Conservation (phyloP, 2,888 invertebrate species). For the Tillus elongatus region DNA sequence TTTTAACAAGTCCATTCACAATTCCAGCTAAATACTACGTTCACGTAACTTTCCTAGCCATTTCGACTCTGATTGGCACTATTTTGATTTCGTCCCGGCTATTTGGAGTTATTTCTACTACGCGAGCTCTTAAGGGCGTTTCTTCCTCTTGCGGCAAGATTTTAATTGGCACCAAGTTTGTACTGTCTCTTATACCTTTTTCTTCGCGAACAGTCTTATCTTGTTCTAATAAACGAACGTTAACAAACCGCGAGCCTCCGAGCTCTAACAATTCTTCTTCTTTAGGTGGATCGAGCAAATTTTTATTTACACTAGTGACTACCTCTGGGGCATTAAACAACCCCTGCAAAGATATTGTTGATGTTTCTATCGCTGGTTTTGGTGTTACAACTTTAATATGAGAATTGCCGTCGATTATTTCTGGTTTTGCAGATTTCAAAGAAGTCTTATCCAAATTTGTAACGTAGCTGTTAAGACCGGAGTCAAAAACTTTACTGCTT, state of each 20-base stretch:
- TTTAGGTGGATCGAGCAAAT: conserved; percentile 12
- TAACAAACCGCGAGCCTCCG: conserved; percentile 35
- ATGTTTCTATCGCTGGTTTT: conserved; percentile 45
- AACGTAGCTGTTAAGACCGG: conserved; percentile 21
- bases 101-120: conserved; percentile 36
- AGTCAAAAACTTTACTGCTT: conserved; percentile 40
- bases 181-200: conserved; percentile 19
- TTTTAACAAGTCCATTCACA: no score
- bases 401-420: conserved; percentile 36
- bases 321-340: conserved; percentile 47
- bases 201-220: conserved; percentile 18
- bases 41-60: conserved; percentile 29
- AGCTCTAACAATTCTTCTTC: conserved; percentile 38
- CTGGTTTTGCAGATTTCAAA: conserved; percentile 39
- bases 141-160: conserved; percentile 29
- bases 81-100: conserved; percentile 35
- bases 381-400: conserved; percentile 37
- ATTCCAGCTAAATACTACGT: no score
- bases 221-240: conserved; percentile 34
- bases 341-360: conserved; percentile 59
- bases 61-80: conserved; percentile 35
- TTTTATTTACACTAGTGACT: conserved; percentile 9
- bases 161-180: conserved; percentile 28
- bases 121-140: conserved; percentile 34
- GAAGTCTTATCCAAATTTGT: conserved; percentile 20